phyloP scores from a whole-genome alignment of 2,888 invertebrate species.

The Thera britannica region DNA sequence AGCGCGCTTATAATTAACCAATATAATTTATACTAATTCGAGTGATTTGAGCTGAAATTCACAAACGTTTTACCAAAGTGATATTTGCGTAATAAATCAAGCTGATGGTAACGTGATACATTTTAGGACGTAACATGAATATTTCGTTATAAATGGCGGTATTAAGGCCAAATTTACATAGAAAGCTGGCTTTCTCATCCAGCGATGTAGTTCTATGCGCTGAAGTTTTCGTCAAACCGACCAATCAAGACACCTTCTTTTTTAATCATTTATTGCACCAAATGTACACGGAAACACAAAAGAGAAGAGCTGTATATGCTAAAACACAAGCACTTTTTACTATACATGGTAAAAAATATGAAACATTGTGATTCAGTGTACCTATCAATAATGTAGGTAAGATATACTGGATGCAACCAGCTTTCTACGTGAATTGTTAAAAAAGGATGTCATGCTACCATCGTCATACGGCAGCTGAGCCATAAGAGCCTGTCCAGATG shows the following conservation, averaged over 20 bases:
- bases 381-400: too few species aligned
- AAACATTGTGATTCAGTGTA: too few species aligned
- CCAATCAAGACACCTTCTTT: neutral
- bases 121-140: constrained; percentile 37
- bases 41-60: constrained; percentile 45
- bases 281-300: too few species aligned
- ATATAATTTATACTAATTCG: constrained; percentile 43
- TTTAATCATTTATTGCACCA: too few species aligned
- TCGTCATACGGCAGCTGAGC: constrained; percentile 38
- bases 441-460: constrained; percentile 6
- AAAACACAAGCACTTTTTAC: too few species aligned
- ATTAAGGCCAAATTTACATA: constrained; percentile 24
- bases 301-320: too few species aligned
- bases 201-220: neutral
- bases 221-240: neutral
- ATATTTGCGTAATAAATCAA: constrained; percentile 43
- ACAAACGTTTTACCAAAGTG: constrained; percentile 34
- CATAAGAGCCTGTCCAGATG: too few species aligned
- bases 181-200: constrained; percentile 3
- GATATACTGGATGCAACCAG: neutral
- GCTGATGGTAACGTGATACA: constrained; percentile 39
- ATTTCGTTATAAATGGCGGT: constrained; percentile 42
- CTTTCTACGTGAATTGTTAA: neutral
- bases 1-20: constrained; percentile 29
- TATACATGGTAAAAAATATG: too few species aligned